phyloP scores from a whole-genome alignment of 2,888 invertebrate genomes.

The Cheilosia vernalis region DNA sequence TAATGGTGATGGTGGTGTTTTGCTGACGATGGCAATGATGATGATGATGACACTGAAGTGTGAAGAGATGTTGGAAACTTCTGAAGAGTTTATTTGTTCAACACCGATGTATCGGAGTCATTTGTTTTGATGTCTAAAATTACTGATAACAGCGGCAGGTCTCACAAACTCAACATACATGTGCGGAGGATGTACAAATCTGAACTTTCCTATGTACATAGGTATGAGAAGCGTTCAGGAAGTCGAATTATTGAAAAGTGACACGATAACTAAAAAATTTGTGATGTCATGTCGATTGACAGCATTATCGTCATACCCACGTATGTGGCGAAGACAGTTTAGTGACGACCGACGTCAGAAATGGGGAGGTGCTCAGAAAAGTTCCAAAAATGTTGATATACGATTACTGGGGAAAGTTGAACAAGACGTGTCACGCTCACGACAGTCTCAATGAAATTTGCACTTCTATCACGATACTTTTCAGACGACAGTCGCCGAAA shows the following conservation, averaged over 20 bases:
- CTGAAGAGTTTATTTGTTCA: constrained; percentile 63
- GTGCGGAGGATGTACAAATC: constrained; percentile 19
- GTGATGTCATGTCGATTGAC: constrained; percentile 1
- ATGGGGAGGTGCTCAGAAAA: too few species aligned
- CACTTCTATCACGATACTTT: too few species aligned
- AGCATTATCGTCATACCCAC: too few species aligned
- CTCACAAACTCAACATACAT: background rate
- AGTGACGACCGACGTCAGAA: background rate
- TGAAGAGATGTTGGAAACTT: constrained; percentile 60
- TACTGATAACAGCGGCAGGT: constrained; percentile 47
- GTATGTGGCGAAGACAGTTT: too few species aligned
- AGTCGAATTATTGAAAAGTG: constrained; percentile 41
- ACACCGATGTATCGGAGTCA: constrained; percentile 35
- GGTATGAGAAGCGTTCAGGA: constrained; percentile 22
- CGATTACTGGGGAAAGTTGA: too few species aligned
- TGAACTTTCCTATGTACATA: constrained; percentile 31
- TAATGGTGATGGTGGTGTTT: constrained; percentile 4
- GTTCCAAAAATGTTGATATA: too few species aligned
- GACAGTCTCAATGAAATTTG: too few species aligned
- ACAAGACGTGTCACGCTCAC: too few species aligned
- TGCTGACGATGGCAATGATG: constrained; percentile 29
- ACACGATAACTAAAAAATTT: background rate
- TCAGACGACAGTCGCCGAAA: too few species aligned
- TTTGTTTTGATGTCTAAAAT: constrained; percentile 71
- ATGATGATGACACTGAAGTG: constrained; percentile 59